Evolutionary conservation across 2,797 vertebrate species (phyloP).

Genomic region (Melanotaenia pygmaea): DNA sequence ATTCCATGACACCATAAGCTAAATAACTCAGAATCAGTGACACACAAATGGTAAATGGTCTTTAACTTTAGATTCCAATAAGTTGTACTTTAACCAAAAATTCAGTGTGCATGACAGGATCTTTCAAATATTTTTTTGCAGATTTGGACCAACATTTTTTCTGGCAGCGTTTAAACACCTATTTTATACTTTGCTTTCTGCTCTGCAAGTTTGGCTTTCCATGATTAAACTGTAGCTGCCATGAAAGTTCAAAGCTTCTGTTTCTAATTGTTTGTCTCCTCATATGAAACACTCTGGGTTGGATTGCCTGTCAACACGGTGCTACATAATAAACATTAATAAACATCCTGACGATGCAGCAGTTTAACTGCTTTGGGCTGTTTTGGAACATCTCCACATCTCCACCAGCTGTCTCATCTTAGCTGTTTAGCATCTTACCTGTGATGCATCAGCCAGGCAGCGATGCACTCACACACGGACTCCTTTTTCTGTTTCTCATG

Average conservation of each 20-base stretch:
- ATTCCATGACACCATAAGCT: not conserved
- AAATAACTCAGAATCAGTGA: not conserved
- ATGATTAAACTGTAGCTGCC: not conserved
- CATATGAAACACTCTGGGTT: not conserved
- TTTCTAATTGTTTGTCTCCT: not conserved
- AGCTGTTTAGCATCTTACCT: slow-evolving; percentile 32
- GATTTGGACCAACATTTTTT: not conserved
- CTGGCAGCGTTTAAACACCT: too few species aligned
- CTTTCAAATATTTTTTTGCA: not conserved
- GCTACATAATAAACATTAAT: not conserved
- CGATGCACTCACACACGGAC: slow-evolving; percentile 9
- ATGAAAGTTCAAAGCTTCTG: not conserved
- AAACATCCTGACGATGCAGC: not conserved
- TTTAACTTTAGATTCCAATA: too few species aligned
- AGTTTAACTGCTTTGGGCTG: slow-evolving; percentile 15
- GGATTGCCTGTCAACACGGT: not conserved
- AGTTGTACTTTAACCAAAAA: not conserved
- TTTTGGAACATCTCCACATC: slow-evolving; percentile 30
- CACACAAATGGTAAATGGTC: too few species aligned
- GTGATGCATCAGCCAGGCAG: slow-evolving; percentile 20
- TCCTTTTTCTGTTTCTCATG: slow-evolving; percentile 42
- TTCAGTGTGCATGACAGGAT: not conserved
- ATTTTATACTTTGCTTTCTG: not conserved
- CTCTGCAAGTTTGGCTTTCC: not conserved
- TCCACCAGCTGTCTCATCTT: slow-evolving; percentile 26